Evolutionary conservation across 2,888 invertebrate genomes (phyloP), one percentile per base, ranked within the genome.

Genomic region (Cerastoderma edule): DNA sequence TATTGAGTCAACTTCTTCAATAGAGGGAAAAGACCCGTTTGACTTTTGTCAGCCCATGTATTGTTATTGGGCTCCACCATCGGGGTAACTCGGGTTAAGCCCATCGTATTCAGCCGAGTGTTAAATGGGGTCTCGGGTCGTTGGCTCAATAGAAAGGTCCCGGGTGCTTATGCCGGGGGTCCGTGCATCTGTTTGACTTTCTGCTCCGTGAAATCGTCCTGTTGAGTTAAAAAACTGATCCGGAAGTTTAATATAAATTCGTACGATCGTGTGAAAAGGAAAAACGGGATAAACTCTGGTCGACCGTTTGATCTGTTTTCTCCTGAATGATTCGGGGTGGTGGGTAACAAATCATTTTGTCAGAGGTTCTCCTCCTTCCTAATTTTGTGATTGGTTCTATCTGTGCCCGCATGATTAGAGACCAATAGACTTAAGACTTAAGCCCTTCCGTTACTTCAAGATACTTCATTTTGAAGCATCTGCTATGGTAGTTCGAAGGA

Each of bases 151-250:
- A 78, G 71, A 81, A 81, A 73, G 75, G 78, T 68, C 64, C 64
- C 44, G 65, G 63, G 53, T n/a, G n/a, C 68, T 74, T 72, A 73
- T 63, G 35, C 54, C 63, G 35, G 46, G 66, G 66, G 60, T 48
- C 60, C 57, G 72, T 81, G 81, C 81, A 81, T 81, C 81, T 81
- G 81, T 78, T 81, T 78, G 75, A 53, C 63, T 78, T 67, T 57
- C 39, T n/a, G n/a, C n/a, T 50, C 48, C 35, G 46, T 53, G 53
- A 53, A 71, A 33, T 64, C 39, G 46, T 48, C 71, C 70, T 70
- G 75, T 75, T 71, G 75, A 70, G 33, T 69, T 81, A 39, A 60
- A 60, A 60, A 24, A 60, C 32, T 60, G 60, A 60, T 22, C 39
- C 39, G 60, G 35, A 60, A 60, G 33, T 22, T n/a, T 22, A 50